A percentile compares a stretch with the other conserved stretches of the same genome.
Conservation (phyloP, 2,888 invertebrate genomes). For the Emesis furor region DNA sequence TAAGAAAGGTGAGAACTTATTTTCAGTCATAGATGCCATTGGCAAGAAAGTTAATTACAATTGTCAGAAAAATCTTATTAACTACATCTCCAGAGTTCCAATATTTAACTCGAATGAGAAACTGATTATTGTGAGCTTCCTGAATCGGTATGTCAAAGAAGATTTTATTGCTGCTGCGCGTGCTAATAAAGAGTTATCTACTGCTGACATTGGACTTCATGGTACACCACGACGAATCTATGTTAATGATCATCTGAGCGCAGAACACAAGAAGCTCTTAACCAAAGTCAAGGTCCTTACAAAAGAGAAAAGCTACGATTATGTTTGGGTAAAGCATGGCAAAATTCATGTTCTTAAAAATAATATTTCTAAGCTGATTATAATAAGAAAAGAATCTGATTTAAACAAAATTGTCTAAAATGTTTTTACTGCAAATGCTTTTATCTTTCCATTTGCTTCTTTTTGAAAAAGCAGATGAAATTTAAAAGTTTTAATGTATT, state of each 20-base stretch:
- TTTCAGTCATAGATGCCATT: conserved; percentile 4
- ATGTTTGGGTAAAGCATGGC: conserved; percentile 28
- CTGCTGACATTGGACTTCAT: conserved; percentile 15
- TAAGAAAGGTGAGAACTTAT: too few species aligned
- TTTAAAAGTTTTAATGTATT: too few species aligned
- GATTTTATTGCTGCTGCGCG: not conserved
- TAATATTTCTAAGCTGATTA: not conserved
- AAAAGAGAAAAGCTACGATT: conserved; percentile 16
- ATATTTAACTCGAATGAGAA: conserved; percentile 16
- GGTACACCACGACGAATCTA: not conserved
- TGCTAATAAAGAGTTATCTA: not conserved
- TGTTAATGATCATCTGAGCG: conserved; percentile 22
- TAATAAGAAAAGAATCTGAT: conserved; percentile 1
- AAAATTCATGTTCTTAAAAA: conserved; percentile 31
- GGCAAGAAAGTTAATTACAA: too few species aligned
- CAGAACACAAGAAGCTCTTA: conserved; percentile 8
- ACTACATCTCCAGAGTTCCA: conserved; percentile 21
- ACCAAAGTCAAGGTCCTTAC: conserved; percentile 9
- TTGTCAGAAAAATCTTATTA: not conserved
- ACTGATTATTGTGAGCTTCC: not conserved
- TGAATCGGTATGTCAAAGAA: conserved; percentile 25
- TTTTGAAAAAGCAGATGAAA: too few species aligned
- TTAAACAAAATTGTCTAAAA: not conserved
- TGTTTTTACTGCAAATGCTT: too few species aligned
- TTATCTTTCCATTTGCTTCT: too few species aligned